Evolutionary conservation across 2,113 vertebrate species (phyloP).

Genomic region (Aspiorhynchus laticeps): DNA sequence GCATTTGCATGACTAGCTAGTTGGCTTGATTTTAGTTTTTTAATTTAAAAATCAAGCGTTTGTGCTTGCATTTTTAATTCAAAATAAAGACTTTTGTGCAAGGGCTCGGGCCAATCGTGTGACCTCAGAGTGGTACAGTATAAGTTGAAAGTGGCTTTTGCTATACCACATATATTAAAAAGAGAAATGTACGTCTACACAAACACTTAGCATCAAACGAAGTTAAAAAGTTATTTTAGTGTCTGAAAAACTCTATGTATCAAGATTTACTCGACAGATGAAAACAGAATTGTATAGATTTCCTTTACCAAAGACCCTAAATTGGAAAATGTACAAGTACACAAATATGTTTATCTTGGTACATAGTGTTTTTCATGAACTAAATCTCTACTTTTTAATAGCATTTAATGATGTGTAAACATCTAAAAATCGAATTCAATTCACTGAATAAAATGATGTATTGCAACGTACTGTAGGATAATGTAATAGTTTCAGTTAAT

Average conservation of each 20-base stretch:
- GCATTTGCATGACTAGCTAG: constrained; percentile 58
- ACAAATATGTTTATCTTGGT: constrained; percentile 10
- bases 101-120: not conserved
- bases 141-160: not conserved
- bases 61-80: constrained; percentile 87
- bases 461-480: not conserved
- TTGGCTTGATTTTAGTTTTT: constrained; percentile 67
- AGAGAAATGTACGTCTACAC: not conserved
- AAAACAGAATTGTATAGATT: not conserved
- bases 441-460: constrained; percentile 14
- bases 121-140: not conserved
- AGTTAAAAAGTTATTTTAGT: not conserved
- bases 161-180: constrained; percentile 70
- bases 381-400: not conserved
- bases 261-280: not conserved
- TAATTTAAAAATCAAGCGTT: constrained; percentile 90
- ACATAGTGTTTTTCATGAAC: not conserved
- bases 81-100: constrained; percentile 73
- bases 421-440: not conserved
- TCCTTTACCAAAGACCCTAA: not conserved
- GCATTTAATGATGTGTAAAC: not conserved
- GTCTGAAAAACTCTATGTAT: not conserved
- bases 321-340: not conserved
- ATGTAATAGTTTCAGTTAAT: not conserved
- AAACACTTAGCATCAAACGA: not conserved